A percentile compares a stretch with the other conserved stretches of the same genome.
These are phyloP conservation scores for Julus scandinavius DNA, from an alignment of 2,888 invertebrate species.

Conservation along the genomic window DNA sequence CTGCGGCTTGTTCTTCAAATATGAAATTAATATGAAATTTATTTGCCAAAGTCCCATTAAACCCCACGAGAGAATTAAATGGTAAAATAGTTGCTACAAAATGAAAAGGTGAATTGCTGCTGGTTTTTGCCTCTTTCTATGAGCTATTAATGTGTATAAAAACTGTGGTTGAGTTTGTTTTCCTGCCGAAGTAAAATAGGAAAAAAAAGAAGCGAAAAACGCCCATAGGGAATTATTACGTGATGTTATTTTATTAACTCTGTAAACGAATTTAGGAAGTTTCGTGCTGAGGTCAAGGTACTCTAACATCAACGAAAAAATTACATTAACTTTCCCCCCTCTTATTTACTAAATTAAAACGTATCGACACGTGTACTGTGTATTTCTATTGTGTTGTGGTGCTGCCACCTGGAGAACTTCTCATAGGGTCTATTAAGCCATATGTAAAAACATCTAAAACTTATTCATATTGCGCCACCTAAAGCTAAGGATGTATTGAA, in stretches of 20 bases:
- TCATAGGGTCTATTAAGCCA: too few species aligned
- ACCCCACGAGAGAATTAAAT: neutral
- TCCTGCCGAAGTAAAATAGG: neutral
- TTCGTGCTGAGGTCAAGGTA: constrained; percentile 19
- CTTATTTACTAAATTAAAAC: neutral
- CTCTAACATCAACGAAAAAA: neutral
- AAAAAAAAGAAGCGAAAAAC: neutral
- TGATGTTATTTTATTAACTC: constrained; percentile 29
- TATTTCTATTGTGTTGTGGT: neutral
- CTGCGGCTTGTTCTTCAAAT: neutral
- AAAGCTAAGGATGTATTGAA: too few species aligned
- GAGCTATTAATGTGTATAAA: neutral
- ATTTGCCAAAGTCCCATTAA: neutral
- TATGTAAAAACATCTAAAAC: too few species aligned
- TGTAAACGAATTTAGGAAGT: neutral
- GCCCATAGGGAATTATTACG: constrained; percentile 22
- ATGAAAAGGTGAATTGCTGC: constrained; percentile 1
- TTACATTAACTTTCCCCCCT: neutral
- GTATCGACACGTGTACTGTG: neutral
- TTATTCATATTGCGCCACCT: too few species aligned
- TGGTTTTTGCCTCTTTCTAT: neutral
- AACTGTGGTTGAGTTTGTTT: neutral
- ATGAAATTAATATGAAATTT: neutral
- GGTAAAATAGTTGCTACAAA: neutral
- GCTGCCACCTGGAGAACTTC: neutral